Evolutionary conservation across 2,888 invertebrate species (phyloP).

Genomic region (Craniophora ligustri): DNA sequence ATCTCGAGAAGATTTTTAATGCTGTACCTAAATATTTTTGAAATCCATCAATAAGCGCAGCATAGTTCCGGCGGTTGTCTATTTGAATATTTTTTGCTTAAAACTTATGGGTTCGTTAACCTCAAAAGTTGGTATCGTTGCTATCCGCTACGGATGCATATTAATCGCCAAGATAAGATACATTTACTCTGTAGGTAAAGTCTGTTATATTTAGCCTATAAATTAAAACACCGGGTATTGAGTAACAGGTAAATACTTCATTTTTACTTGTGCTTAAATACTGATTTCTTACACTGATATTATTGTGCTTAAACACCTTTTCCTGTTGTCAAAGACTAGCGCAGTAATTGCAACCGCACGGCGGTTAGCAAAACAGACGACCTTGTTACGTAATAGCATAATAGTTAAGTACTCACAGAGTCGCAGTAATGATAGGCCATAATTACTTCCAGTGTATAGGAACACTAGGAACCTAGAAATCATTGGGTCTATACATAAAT

Average conservation of each 20-base stretch:
- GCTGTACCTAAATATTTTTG: too few species aligned
- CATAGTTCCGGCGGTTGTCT: too few species aligned
- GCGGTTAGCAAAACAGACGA: conserved; percentile 33
- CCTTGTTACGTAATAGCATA: conserved; percentile 47
- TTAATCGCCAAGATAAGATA: background rate
- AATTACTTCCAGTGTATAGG: conserved; percentile 21
- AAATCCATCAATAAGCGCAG: too few species aligned
- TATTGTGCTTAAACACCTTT: conserved; percentile 23
- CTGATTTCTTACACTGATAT: too few species aligned
- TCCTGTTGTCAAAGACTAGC: conserved; percentile 29
- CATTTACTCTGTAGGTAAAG: background rate
- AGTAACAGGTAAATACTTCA: background rate
- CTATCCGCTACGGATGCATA: background rate
- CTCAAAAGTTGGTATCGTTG: background rate
- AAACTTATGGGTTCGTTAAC: too few species aligned
- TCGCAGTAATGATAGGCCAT: conserved; percentile 46
- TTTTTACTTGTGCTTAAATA: too few species aligned
- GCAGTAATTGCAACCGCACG: conserved; percentile 24
- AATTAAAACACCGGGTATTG: too few species aligned
- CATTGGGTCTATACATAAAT: conserved; percentile 15
- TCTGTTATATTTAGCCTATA: background rate
- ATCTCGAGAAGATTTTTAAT: too few species aligned
- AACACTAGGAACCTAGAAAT: too few species aligned
- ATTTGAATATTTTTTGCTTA: too few species aligned
- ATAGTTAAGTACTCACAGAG: too few species aligned